Evolutionary conservation across 2,113 vertebrate species (phyloP).

Genomic region (Columbina picui): DNA sequence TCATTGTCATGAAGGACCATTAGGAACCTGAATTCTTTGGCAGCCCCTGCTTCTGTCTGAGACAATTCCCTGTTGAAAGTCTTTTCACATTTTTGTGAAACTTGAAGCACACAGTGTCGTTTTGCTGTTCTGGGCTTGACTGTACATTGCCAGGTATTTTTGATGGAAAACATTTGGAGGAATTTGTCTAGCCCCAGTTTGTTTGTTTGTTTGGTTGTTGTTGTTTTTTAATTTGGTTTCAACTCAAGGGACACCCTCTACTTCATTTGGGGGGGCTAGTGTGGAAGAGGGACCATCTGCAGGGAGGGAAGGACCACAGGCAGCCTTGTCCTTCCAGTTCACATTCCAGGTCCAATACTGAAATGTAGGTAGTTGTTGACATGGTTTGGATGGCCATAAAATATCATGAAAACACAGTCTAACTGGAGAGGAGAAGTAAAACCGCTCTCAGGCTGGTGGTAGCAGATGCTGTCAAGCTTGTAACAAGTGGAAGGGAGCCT

Average conservation of each 20-base stretch:
- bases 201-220: no score
- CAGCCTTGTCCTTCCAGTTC: background rate
- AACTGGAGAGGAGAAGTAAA: background rate
- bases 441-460: background rate
- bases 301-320: background rate
- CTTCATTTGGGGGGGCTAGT: background rate
- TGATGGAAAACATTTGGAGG: constrained; percentile 8
- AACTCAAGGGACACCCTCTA: background rate
- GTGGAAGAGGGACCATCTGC: background rate
- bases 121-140: background rate
- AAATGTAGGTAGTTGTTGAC: rapidly evolving
- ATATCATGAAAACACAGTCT: background rate
- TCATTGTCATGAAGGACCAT: background rate
- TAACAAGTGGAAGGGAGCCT: background rate
- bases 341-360: background rate
- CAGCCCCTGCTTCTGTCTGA: background rate
- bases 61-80: background rate
- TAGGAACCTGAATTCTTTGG: background rate
- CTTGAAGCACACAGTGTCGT: background rate
- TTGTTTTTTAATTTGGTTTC: background rate
- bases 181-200: background rate
- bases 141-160: constrained; percentile 12
- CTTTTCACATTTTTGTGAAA: background rate
- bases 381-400: background rate
- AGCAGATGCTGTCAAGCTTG: background rate